Conservation (phyloP, 2,888 invertebrate species). For the Abrostola tripartita region DNA sequence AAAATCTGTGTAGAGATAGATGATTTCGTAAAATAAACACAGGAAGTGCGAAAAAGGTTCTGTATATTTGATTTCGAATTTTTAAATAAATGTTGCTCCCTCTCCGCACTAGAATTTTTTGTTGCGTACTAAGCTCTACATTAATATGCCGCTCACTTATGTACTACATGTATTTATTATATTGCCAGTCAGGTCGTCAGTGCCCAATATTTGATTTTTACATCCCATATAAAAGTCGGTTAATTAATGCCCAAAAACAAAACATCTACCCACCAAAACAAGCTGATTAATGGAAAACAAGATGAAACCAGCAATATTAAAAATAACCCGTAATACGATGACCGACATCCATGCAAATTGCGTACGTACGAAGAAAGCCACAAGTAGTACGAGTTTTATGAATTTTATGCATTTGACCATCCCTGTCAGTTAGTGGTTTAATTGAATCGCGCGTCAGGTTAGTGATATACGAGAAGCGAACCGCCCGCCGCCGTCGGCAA, state of each 20-base stretch:
- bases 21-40: too few relatives aligned
- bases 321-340: slow-evolving; percentile 20
- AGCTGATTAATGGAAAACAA: slow-evolving; percentile 4
- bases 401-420: slow-evolving; percentile 55
- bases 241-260: background rate
- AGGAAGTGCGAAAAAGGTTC: too few relatives aligned
- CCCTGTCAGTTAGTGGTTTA: slow-evolving; percentile 75
- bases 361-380: slow-evolving; percentile 17
- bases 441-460: slow-evolving; percentile 80
- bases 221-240: background rate
- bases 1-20: too few relatives aligned
- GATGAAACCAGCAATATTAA: slow-evolving; percentile 20
- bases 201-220: too few relatives aligned
- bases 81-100: too few relatives aligned
- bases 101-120: too few relatives aligned
- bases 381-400: slow-evolving; percentile 30
- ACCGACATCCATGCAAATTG: slow-evolving; percentile 41
- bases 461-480: slow-evolving; percentile 76
- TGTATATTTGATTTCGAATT: too few relatives aligned
- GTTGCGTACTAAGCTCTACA: too few relatives aligned
- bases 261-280: slow-evolving; percentile 2
- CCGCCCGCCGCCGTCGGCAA: slow-evolving; percentile 64
- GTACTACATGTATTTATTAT: too few relatives aligned
- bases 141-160: too few relatives aligned
- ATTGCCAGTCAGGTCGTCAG: too few relatives aligned